Evolutionary conservation across 64 coral and sea anemone species (phyloP).

Genomic region (Stichodactyla mertensii): DNA sequence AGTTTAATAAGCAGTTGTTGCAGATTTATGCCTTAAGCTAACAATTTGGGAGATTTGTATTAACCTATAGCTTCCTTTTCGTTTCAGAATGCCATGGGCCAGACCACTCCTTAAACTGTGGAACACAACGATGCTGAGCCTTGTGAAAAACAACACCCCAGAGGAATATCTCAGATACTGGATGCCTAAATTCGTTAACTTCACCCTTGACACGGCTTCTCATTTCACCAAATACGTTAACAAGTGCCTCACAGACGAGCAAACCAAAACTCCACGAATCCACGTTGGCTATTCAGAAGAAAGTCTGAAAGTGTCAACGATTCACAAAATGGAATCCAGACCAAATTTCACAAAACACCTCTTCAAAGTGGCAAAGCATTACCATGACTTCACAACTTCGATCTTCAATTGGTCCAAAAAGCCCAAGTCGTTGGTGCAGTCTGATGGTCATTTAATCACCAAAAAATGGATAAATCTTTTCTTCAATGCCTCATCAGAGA

Average conservation of each 20-base stretch:
- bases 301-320: not conserved
- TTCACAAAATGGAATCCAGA: constrained; percentile 3
- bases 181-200: constrained; percentile 39
- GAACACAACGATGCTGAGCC: constrained; percentile 60
- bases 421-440: constrained; percentile 35
- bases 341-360: constrained; percentile 43
- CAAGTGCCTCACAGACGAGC: not conserved
- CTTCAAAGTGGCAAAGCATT: not conserved
- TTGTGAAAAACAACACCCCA: constrained; percentile 48
- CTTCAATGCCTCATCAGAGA: constrained; percentile 13
- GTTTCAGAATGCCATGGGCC: constrained; percentile 57
- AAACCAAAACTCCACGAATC: not conserved
- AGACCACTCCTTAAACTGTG: constrained; percentile 43
- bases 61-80: not conserved
- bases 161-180: constrained; percentile 34
- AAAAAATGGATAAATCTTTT: constrained; percentile 27
- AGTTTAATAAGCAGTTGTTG: too few species aligned
- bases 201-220: constrained; percentile 1
- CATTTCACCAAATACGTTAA: not conserved
- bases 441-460: constrained; percentile 27
- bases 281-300: not conserved
- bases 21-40: too few species aligned
- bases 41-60: not conserved
- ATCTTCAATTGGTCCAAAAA: constrained; percentile 31
- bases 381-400: not conserved